Conservation (phyloP, 2,888 invertebrate genomes). For the Phengaris alcon region DNA sequence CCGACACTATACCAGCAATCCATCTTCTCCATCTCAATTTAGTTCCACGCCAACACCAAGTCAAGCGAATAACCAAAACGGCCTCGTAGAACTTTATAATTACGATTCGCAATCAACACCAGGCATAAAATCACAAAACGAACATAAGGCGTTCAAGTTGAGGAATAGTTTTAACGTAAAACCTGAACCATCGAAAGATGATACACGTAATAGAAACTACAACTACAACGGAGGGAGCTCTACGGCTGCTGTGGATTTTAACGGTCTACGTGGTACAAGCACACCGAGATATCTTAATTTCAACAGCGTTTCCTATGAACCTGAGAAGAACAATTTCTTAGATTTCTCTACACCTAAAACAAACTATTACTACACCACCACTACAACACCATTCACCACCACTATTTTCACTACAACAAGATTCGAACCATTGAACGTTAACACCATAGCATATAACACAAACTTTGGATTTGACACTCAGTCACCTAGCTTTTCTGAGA, state of each 20-base stretch:
- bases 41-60: conserved; percentile 52
- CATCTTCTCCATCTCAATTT: conserved; percentile 54
- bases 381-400: conserved; percentile 52
- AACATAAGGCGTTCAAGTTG: conserved; percentile 60
- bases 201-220: conserved; percentile 47
- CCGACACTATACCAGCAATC: conserved; percentile 51
- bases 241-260: conserved; percentile 53
- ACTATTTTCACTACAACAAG: conserved; percentile 56
- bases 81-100: conserved; percentile 67
- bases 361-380: conserved; percentile 57
- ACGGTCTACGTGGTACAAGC: conserved; percentile 50
- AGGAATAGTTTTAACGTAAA: conserved; percentile 61
- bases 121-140: conserved; percentile 54
- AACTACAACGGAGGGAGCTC: conserved; percentile 48
- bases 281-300: conserved; percentile 60
- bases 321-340: conserved; percentile 64
- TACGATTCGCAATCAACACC: conserved; percentile 69
- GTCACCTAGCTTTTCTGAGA: conserved; percentile 57
- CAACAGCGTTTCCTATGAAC: conserved; percentile 67
- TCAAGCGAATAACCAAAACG: conserved; percentile 63
- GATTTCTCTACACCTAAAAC: conserved; percentile 55
- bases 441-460: conserved; percentile 71
- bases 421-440: conserved; percentile 56
- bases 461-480: conserved; percentile 67
- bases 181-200: conserved; percentile 53